Evolutionary conservation across 2,888 invertebrate genomes (phyloP), one percentile per base, ranked within the genome.

Genomic region (Netelia fuscicornis): DNA sequence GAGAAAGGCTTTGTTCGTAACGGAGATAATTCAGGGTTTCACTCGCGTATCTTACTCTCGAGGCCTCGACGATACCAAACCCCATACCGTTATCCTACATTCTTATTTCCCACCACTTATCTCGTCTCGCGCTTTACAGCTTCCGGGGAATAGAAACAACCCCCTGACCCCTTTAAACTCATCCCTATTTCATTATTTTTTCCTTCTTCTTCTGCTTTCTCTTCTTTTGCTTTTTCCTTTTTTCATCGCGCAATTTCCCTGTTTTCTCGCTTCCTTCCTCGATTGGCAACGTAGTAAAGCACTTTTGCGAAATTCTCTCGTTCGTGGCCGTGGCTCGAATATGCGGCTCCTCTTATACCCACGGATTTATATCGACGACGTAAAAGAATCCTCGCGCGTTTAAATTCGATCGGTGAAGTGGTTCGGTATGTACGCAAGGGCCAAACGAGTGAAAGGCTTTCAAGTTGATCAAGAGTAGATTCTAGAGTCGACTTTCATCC

Each of bases 331-430:
- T 10, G n/a, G 30, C 62, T 30, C 25, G 25, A 62, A 62, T 20
- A 58, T 30, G 71, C 54, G 56, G 37, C 56, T 56, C 48, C 56
- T 56, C 48, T 23, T 30, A 42, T 48, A 48, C 44, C 23, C n/a
- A 37, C 78, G 78, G 54, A 78, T 71, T 83, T 83, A 37, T 37
- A 60, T 54, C 81, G 58, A 30, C 56, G 83, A 83, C 67, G 72
- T 67, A 79, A 74, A 68, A 67, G 60, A 79, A 74, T 60, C 60
- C 83, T 54, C 70, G 76, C 70, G 76, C 67, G 81, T 74, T 78
- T 80, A 74, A 83, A 83, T 83, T 80, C 83, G 79, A 83, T 83
- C 67, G 83, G 79, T 62, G 56, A 68, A 80, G 79, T 80, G 72
- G 65, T 67, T 65, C n/a, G 71, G 54, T 62, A 13, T 58, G 58